Evolutionary conservation across 2,797 vertebrate genomes (phyloP).

Genomic region (Chiroxiphia lanceolata): DNA sequence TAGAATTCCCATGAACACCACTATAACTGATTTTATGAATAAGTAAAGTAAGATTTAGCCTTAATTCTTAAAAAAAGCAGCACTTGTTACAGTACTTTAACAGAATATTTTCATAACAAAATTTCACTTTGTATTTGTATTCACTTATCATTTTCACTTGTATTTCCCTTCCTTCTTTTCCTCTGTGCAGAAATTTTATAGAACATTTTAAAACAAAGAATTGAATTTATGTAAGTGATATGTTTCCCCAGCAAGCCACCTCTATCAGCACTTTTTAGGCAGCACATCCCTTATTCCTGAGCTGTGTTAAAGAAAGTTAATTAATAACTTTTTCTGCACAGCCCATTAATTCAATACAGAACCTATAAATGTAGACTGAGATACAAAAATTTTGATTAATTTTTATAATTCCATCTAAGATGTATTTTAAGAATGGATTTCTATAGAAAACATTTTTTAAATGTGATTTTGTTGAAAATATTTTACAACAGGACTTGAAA

Average conservation of each 20-base stretch:
- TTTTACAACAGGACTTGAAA: slow-evolving; percentile 33
- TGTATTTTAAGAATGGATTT: slow-evolving; percentile 38
- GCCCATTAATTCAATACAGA: slow-evolving; percentile 42
- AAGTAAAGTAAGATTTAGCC: not conserved
- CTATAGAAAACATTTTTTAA: slow-evolving; percentile 48
- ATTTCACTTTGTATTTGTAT: not conserved
- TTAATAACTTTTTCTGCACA: slow-evolving; percentile 51
- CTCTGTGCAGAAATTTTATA: not conserved
- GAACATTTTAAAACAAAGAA: not conserved
- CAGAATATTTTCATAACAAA: not conserved
- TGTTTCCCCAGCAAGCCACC: not conserved
- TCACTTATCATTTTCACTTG: not conserved
- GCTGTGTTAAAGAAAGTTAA: slow-evolving; percentile 45
- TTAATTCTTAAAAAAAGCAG: not conserved
- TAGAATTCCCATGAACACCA: not conserved
- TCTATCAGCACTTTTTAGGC: not conserved
- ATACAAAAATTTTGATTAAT: slow-evolving; percentile 60
- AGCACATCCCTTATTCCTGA: slow-evolving; percentile 49
- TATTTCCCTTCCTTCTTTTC: not conserved
- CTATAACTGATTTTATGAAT: not conserved
- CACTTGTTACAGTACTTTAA: not conserved
- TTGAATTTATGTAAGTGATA: not conserved
- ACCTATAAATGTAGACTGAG: slow-evolving; percentile 38
- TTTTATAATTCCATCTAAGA: slow-evolving; percentile 50
- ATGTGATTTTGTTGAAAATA: slow-evolving; percentile 40